A percentile compares a stretch with the other conserved stretches of the same genome.
Evolutionary conservation across 2,888 invertebrate genomes (phyloP).

Genomic region (Aricia artaxerxes): DNA sequence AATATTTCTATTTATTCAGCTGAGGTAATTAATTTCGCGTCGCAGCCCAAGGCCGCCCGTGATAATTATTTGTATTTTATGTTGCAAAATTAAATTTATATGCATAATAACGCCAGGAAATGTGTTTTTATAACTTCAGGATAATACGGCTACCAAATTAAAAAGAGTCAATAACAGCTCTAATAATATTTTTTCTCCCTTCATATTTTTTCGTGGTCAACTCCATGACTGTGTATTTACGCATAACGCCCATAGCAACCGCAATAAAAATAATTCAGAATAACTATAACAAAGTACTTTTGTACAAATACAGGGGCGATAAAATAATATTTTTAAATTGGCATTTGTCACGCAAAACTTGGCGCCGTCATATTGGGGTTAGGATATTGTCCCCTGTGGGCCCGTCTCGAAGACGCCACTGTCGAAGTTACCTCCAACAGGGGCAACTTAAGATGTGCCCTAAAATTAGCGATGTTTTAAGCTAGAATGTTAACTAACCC

Average conservation of each 20-base stretch:
- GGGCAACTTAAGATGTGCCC: background rate
- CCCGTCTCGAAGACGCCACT: background rate
- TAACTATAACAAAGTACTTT: background rate
- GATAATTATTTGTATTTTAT: background rate
- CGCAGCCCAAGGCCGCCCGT: background rate
- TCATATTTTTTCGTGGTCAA: background rate
- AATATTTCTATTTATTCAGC: constrained; percentile 4
- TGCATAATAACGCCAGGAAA: background rate
- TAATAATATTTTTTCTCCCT: background rate
- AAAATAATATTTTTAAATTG: constrained; percentile 20
- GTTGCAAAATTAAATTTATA: background rate
- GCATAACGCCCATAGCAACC: background rate
- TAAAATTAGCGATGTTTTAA: background rate
- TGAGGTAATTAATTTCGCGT: background rate
- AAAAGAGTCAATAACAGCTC: no score
- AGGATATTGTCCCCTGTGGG: constrained; percentile 6
- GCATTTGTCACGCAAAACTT: constrained; percentile 4
- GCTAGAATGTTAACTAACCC: no score
- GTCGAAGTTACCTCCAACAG: background rate
- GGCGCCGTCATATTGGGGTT: constrained; percentile 1
- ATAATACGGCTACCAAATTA: background rate
- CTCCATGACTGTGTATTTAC: background rate
- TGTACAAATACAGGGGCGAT: background rate
- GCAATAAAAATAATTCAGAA: constrained; percentile 4
- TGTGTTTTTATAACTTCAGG: background rate